Evolutionary conservation across 2,888 invertebrate species (phyloP), one percentile per base, ranked within the genome.

Genomic region (Ptilodon capucinus): DNA sequence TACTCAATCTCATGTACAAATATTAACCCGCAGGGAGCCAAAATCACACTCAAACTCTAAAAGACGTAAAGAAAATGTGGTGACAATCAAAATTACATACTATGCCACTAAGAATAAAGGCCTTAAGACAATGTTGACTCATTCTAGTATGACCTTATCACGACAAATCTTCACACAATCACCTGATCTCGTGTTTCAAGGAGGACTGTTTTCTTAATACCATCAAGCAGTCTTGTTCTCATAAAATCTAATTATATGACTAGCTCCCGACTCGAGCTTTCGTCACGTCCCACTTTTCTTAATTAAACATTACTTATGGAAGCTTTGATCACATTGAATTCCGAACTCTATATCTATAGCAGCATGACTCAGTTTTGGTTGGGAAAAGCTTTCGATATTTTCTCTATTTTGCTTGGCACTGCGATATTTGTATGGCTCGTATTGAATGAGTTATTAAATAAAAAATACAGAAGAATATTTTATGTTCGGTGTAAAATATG

Each of bases 211-310:
- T 53, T 45, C 50, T 21, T 32, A 17, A 46, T 56, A 36, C 49
- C 47, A 57, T 57, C 57, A 55, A 62, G 49, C 64, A 71, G 59
- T 58, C 63, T 71, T 74, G 74, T 73, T 76, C 69, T 62, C 46
- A 64, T 69, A 58, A 50, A 70, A 79, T 71, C 71, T 71, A 76
- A 78, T 81, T 78, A 75, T 64, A 59, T 65, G 51, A 44, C 61
- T 60, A 68, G 70, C 72, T 69, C 64, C 51, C 19, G 49, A 55
- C 48, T 71, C 65, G 70, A 71, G 64, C 64, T 77, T 76, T 77
- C 70, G 70, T 79, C 81, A 80, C 79, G 78, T 77, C 64, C 73
- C 76, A 80, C 80, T 84, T 70, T 71, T 67, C 78, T 69, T 81
- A 81, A 83, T 84, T 79, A 81, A 84, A 82, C 72, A 78, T 77